phyloP scores from a whole-genome alignment of 2,888 invertebrate genomes.

The Lumbricus terrestris region DNA sequence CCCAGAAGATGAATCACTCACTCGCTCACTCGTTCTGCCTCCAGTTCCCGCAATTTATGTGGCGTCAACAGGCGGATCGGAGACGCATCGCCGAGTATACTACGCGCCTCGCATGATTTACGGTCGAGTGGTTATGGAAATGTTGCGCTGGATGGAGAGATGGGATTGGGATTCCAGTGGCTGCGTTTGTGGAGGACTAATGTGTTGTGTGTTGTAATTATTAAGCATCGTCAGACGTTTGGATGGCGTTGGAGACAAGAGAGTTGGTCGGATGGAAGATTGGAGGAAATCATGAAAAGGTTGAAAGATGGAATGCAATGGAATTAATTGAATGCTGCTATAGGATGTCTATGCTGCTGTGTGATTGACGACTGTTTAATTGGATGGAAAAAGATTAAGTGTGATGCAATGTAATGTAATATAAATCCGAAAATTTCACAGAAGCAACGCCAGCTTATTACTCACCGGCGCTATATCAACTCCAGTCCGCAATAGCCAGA shows the following conservation, averaged over 20 bases:
- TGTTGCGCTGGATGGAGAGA: background rate
- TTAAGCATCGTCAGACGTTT: background rate
- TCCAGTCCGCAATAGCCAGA: no score
- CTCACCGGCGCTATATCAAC: no score
- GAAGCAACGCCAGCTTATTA: no score
- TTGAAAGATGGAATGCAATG: background rate
- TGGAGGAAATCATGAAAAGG: background rate
- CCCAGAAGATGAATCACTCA: background rate
- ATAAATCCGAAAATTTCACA: no score
- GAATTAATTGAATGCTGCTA: background rate
- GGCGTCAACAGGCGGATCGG: background rate
- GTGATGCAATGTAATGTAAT: no score
- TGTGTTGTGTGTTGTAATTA: background rate
- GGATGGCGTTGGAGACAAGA: background rate
- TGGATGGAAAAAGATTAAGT: background rate
- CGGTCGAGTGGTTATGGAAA: background rate
- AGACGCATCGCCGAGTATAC: background rate
- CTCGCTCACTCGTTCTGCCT: background rate
- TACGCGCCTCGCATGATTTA: background rate
- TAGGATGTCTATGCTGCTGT: background rate
- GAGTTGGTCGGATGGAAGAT: background rate
- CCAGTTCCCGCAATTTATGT: background rate
- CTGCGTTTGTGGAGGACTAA: background rate
- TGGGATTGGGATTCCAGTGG: background rate
- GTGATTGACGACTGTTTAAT: background rate